Conservation (phyloP, 2,797 vertebrate species). For the Gila robusta region DNA sequence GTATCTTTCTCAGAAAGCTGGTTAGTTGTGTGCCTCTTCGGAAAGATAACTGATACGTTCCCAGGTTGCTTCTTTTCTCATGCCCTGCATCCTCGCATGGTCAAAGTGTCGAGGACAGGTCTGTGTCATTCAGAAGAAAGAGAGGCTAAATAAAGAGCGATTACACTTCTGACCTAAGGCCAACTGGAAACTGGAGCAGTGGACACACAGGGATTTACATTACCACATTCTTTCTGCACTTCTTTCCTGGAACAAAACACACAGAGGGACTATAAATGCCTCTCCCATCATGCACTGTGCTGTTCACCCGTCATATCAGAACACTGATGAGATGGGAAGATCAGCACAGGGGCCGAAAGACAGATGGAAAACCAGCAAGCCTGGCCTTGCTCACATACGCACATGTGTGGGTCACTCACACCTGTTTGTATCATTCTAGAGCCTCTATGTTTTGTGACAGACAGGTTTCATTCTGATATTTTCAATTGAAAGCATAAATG, state of each 20-base stretch:
- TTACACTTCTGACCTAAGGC: conserved; percentile 75
- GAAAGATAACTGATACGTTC: conserved; percentile 2
- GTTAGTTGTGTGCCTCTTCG: neutral
- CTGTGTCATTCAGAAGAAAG: conserved; percentile 56
- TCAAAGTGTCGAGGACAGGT: neutral
- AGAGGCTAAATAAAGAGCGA: conserved; percentile 77
- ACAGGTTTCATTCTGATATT: neutral
- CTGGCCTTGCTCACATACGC: neutral
- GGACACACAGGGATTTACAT: conserved; percentile 69
- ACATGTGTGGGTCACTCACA: conserved; percentile 17
- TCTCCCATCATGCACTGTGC: conserved; percentile 40
- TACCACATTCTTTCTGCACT: conserved; percentile 63
- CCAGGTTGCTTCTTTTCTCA: neutral
- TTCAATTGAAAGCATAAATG: conserved; percentile 12
- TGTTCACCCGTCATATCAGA: conserved; percentile 25
- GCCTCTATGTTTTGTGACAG: neutral
- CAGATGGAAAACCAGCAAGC: conserved; percentile 32
- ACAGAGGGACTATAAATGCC: conserved; percentile 71
- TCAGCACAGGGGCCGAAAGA: neutral
- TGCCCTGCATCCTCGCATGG: neutral
- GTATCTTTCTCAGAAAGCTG: neutral
- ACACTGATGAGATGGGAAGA: conserved; percentile 26
- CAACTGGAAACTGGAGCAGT: conserved; percentile 73
- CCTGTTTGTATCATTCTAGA: conserved; percentile 19
- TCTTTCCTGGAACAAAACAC: conserved; percentile 78